phyloP scores from a whole-genome alignment of 2,113 vertebrate species.

The Pollimyrus isidori region DNA sequence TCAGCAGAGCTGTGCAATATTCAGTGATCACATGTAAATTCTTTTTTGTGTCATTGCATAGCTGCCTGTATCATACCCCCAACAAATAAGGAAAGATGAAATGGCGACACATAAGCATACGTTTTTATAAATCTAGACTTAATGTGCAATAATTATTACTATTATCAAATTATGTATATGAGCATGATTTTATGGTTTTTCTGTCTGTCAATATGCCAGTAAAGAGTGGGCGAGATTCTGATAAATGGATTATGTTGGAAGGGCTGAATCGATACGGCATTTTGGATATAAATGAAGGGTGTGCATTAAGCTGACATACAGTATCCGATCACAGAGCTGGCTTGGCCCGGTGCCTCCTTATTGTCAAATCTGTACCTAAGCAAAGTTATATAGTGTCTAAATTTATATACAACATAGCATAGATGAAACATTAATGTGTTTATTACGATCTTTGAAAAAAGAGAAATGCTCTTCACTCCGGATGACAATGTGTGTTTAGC shows the following conservation, averaged over 20 bases:
- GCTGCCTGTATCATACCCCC: not conserved
- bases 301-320: not conserved
- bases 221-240: not conserved
- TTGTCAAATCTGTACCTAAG: not conserved
- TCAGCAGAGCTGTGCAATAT: not conserved
- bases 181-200: not conserved
- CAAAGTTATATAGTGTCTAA: no score
- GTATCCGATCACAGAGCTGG: not conserved
- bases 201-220: not conserved
- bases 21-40: not conserved
- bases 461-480: not conserved
- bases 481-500: not conserved
- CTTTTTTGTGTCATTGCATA: not conserved
- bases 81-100: not conserved
- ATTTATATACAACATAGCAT: not conserved
- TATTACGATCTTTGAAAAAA: not conserved
- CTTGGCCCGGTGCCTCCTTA: not conserved
- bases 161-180: not conserved
- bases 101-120: not conserved
- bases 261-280: not conserved
- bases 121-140: not conserved
- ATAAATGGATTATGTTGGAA: not conserved
- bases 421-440: not conserved
- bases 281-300: not conserved
- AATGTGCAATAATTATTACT: not conserved